A percentile compares a stretch with the other conserved stretches of the same genome.
Evolutionary conservation across 1,140 invertebrate species (phyloP).

Genomic region (Psix sp.): DNA sequence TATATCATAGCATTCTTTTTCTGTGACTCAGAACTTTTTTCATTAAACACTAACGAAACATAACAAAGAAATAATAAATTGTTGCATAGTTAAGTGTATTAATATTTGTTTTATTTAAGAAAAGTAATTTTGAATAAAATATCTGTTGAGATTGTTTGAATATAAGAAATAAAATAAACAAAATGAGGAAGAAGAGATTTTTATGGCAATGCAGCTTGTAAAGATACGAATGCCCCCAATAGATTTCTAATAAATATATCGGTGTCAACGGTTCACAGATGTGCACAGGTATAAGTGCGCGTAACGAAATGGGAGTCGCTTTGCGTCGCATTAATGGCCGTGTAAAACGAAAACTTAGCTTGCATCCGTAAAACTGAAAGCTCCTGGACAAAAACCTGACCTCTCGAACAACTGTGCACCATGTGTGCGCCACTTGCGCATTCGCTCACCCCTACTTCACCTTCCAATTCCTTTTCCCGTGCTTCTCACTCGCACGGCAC

Average conservation of each 20-base stretch:
- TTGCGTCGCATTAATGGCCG: slow-evolving; percentile 45
- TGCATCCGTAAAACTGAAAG: slow-evolving; percentile 70
- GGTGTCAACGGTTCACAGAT: slow-evolving; percentile 43
- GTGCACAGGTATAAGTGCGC: slow-evolving; percentile 47
- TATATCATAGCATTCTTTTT: too few species aligned
- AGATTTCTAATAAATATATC: slow-evolving; percentile 31
- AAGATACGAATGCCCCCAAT: too few species aligned
- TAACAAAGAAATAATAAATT: too few species aligned
- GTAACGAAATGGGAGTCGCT: slow-evolving; percentile 41
- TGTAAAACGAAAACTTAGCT: slow-evolving; percentile 58
- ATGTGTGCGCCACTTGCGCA: slow-evolving; percentile 76
- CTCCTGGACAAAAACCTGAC: slow-evolving; percentile 75
- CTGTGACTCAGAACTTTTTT: too few species aligned
- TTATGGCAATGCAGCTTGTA: too few species aligned
- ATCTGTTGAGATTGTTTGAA: too few species aligned
- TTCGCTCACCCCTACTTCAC: slow-evolving; percentile 50
- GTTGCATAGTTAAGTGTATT: too few species aligned
- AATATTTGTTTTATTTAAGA: too few species aligned
- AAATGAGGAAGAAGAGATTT: too few species aligned
- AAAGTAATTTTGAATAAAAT: too few species aligned
- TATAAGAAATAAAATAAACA: too few species aligned
- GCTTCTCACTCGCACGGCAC: slow-evolving; percentile 52
- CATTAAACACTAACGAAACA: too few species aligned
- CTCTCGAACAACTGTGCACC: slow-evolving; percentile 76
- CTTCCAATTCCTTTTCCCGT: slow-evolving; percentile 42